Evolutionary conservation across 2,888 invertebrate genomes (phyloP).

Genomic region (Macaria liturata): DNA sequence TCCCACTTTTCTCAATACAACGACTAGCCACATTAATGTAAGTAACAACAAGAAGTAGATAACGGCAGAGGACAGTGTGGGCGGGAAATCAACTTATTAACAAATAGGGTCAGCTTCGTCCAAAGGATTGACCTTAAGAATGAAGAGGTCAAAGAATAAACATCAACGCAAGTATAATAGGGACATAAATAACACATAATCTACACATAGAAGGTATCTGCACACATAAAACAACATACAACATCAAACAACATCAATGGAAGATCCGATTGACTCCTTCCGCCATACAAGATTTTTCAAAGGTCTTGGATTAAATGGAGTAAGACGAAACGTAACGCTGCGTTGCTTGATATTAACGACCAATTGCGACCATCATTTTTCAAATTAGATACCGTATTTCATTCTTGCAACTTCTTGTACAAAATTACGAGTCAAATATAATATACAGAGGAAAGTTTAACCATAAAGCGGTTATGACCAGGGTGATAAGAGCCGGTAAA

Average conservation of each 20-base stretch:
- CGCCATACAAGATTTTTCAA: too few species aligned
- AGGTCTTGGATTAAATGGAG: too few species aligned
- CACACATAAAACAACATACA: background rate
- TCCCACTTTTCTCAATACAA: too few species aligned
- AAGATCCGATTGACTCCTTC: too few species aligned
- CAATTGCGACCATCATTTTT: too few species aligned
- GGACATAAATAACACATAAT: background rate
- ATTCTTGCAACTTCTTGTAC: slow-evolving; percentile 28
- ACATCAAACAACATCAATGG: background rate
- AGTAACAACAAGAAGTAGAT: background rate
- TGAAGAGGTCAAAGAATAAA: slow-evolving; percentile 16
- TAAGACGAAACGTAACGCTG: too few species aligned
- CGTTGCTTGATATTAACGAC: too few species aligned
- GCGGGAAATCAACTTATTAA: slow-evolving; percentile 14
- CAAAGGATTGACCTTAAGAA: slow-evolving; percentile 39
- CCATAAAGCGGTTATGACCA: too few species aligned
- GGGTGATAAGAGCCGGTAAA: too few species aligned
- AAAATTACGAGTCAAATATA: background rate
- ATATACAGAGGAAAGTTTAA: too few species aligned
- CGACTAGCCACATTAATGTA: too few species aligned
- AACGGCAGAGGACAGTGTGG: slow-evolving; percentile 3
- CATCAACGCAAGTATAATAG: background rate
- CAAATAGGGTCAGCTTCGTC: slow-evolving; percentile 34
- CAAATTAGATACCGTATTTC: background rate
- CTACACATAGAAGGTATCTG: background rate